Conservation (phyloP, 2,113 vertebrate species). For the Elgaria multicarinata region DNA sequence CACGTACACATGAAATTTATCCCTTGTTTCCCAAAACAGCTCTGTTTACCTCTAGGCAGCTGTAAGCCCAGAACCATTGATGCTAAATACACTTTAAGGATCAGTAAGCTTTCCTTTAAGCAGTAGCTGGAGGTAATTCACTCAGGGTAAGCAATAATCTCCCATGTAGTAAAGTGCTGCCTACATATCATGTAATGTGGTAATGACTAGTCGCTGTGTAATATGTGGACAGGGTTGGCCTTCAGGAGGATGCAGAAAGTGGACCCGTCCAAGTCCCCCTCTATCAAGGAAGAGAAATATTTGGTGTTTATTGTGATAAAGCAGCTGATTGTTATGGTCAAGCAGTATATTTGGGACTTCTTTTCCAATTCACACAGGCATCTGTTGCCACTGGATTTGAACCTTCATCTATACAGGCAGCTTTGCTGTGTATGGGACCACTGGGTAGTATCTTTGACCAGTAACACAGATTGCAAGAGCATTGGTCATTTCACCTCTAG, state of each 20-base stretch:
- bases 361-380: background rate
- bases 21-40: slow-evolving; percentile 34
- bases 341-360: background rate
- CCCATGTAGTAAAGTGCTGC: slow-evolving; percentile 3
- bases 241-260: background rate
- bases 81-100: slow-evolving; percentile 26
- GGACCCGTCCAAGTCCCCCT: background rate
- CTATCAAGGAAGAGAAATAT: background rate
- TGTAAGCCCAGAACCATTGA: slow-evolving; percentile 2
- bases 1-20: slow-evolving; percentile 23
- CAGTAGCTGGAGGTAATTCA: slow-evolving; percentile 23
- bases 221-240: background rate
- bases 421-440: background rate
- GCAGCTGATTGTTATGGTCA: background rate
- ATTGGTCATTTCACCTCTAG: background rate
- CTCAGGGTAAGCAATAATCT: slow-evolving; percentile 8
- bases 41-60: slow-evolving; percentile 35
- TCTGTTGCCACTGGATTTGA: background rate
- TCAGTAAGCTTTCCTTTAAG: slow-evolving; percentile 24
- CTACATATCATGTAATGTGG: background rate
- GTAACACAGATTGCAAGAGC: background rate
- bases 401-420: background rate
- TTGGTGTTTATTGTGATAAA: background rate
- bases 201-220: slow-evolving; percentile 2
- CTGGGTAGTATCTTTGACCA: background rate